Percentiles rank a stretch among this genome's conserved stretches.
Evolutionary conservation across 2,888 invertebrate genomes (phyloP).

Genomic region (Magallana nippona): DNA sequence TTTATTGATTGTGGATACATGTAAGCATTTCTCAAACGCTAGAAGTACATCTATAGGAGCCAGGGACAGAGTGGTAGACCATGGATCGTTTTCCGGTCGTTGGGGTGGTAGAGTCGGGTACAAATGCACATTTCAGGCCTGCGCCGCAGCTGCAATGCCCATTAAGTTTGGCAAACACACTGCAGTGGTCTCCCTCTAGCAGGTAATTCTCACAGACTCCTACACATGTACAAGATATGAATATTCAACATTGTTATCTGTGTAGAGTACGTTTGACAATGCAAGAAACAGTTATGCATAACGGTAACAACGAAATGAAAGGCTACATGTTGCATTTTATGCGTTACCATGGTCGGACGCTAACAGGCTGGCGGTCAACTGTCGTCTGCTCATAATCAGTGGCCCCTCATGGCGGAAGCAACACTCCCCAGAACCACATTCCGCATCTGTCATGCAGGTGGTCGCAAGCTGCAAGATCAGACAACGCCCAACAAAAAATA

Average conservation of each 20-base stretch:
- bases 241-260: not conserved
- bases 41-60: too few relatives aligned
- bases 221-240: not conserved
- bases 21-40: too few relatives aligned
- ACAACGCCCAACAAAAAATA: not conserved
- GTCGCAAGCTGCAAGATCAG: not conserved
- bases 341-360: not conserved
- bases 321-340: too few relatives aligned
- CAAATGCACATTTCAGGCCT: not conserved
- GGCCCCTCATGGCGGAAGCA: slow-evolving; percentile 42
- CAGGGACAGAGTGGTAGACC: too few relatives aligned
- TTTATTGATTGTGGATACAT: too few relatives aligned
- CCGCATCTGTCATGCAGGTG: slow-evolving; percentile 25
- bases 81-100: not conserved
- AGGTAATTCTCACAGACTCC: slow-evolving; percentile 42
- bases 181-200: slow-evolving; percentile 33
- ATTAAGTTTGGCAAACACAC: slow-evolving; percentile 36
- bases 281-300: too few relatives aligned
- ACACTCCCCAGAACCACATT: slow-evolving; percentile 38
- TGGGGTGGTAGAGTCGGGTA: not conserved
- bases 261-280: too few relatives aligned
- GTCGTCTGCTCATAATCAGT: slow-evolving; percentile 38
- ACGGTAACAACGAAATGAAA: too few relatives aligned
- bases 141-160: slow-evolving; percentile 37
- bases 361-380: not conserved